Evolutionary conservation across 2,888 invertebrate genomes (phyloP), one percentile per base, ranked within the genome.

Genomic region (Noctuana brunneofusca): DNA sequence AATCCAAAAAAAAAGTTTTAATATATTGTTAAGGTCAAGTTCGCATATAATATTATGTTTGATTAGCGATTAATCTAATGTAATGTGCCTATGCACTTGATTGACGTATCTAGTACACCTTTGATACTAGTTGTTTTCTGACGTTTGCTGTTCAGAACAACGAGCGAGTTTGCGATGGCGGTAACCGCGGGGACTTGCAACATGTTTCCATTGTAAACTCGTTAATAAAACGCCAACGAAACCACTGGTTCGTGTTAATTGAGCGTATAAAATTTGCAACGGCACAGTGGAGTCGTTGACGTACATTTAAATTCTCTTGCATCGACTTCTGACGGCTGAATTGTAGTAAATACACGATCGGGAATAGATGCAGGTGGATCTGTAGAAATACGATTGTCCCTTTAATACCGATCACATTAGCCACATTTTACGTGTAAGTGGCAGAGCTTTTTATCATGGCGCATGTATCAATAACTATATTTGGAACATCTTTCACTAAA

Each of bases 11-110:
- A 88, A 87, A 82, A 80, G 71, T 65, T 71, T 64, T 67, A 60
- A 68, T 66, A 64, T 68, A 70, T 76, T 75, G 70, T 69, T 80
- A 79, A 75, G 73, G 76, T 85, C 87, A 86, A 86, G 87, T 76
- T 79, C 71, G 89, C 89, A 89, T 88, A 84, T 76, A 79, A 84
- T 88, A 85, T 89, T 89, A 89, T 88, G 84, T 89, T 89, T 80
- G 84, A 89, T 89, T 87, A 86, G 80, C 66, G 67, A 72, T 77
- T 79, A 86, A 88, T 89, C 89, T 85, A 75, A 89, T 89, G 76
- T 87, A 86, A 89, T 89, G 87, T 91, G 84, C 82, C 66, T 85
- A 81, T 88, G 88, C 86, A 80, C 88, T 89, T 85, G 86, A 79
- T 75, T 58, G 65, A 65, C 58, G 58, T 65, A 73, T 86, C 86